Conservation (phyloP, 2,888 invertebrate genomes). For the Pandemis corylana region DNA sequence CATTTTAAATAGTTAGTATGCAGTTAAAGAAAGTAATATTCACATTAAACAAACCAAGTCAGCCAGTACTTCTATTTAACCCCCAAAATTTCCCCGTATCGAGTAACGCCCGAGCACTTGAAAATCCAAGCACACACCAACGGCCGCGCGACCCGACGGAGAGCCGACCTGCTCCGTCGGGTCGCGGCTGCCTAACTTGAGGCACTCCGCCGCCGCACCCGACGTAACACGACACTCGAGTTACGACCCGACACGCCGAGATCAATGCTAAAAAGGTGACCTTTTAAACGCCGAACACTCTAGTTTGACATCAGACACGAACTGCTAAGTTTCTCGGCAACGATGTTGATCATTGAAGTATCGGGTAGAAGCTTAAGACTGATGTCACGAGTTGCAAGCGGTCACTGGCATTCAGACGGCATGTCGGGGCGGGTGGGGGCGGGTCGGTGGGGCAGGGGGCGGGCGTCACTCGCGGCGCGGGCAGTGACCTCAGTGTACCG, state of each 20-base stretch:
- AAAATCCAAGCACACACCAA: slow-evolving; percentile 62
- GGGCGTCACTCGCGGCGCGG: slow-evolving; percentile 48
- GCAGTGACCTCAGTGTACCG: slow-evolving; percentile 56
- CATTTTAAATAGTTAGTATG: neutral
- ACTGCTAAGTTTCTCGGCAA: neutral
- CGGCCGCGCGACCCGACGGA: slow-evolving; percentile 45
- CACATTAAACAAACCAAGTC: neutral
- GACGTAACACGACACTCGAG: slow-evolving; percentile 20
- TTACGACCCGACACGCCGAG: slow-evolving; percentile 22
- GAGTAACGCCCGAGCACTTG: slow-evolving; percentile 70
- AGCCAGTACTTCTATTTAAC: slow-evolving; percentile 19
- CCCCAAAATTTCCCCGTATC: slow-evolving; percentile 60
- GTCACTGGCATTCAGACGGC: neutral
- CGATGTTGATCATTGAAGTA: no score
- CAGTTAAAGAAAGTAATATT: neutral
- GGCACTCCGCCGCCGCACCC: slow-evolving; percentile 30
- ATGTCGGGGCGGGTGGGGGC: slow-evolving; percentile 40
- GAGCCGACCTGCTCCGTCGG: neutral
- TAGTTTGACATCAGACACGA: neutral
- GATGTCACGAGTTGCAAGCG: neutral
- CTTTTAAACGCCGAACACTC: neutral
- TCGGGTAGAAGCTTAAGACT: no score
- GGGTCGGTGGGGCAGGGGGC: slow-evolving; percentile 51
- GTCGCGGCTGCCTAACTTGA: slow-evolving; percentile 11
- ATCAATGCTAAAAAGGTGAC: neutral